These are phyloP conservation scores for Orchesellides sinensis DNA, from an alignment of 2,888 invertebrate species.

Conservation along the genomic window DNA sequence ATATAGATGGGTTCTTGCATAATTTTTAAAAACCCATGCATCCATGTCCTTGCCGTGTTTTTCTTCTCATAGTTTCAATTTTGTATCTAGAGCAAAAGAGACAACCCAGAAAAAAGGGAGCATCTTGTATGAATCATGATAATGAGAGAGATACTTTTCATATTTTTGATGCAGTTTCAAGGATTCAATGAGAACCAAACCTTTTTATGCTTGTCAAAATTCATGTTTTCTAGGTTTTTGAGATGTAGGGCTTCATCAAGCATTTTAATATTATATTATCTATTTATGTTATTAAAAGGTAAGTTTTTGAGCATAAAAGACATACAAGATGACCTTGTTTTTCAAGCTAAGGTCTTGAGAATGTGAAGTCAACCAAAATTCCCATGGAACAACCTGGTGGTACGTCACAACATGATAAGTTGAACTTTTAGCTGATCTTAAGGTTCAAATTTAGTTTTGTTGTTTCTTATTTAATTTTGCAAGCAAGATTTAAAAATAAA, in stretches of 20 bases:
- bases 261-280: neutral
- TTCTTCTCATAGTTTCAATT: constrained; percentile 10
- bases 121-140: neutral
- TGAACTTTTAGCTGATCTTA: too few species aligned
- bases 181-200: constrained; percentile 35
- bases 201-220: constrained; percentile 49
- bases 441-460: too few species aligned
- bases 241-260: constrained; percentile 16
- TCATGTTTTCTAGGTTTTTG: constrained; percentile 54
- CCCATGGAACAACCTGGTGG: constrained; percentile 11
- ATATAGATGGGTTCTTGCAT: constrained; percentile 20
- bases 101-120: neutral
- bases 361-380: constrained; percentile 44
- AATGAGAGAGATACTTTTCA: constrained; percentile 6
- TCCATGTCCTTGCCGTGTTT: neutral
- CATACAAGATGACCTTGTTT: neutral
- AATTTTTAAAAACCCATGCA: constrained; percentile 36
- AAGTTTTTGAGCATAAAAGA: neutral
- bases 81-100: constrained; percentile 12
- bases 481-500: too few species aligned
- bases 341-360: constrained; percentile 14
- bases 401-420: constrained; percentile 1
- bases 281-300: too few species aligned
- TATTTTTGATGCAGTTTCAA: constrained; percentile 41
- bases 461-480: too few species aligned